These are phyloP conservation scores for Oryzias sinensis DNA, from an alignment of 2,797 vertebrate species.

Conservation along the genomic window DNA sequence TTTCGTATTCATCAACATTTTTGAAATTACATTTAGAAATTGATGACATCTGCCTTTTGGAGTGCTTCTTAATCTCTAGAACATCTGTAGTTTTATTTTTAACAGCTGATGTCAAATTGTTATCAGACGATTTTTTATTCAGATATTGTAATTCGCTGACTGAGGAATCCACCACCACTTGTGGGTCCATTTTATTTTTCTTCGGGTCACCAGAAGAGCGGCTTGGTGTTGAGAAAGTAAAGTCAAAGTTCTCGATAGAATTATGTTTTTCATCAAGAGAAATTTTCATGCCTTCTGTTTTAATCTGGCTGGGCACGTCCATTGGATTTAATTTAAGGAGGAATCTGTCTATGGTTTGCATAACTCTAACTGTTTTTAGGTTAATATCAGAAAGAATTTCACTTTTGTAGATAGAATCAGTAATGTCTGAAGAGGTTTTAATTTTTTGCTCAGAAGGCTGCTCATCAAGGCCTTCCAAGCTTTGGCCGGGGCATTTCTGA, in stretches of 20 bases:
- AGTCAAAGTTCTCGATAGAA: constrained; percentile 3
- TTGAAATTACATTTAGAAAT: constrained; percentile 10
- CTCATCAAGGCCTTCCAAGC: constrained; percentile 23
- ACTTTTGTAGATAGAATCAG: background rate
- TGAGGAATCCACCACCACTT: background rate
- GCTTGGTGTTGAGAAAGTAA: background rate
- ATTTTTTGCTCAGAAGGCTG: constrained; percentile 8
- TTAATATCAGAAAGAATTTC: constrained; percentile 36
- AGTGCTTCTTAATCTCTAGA: constrained; percentile 16
- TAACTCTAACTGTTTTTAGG: constrained; percentile 43
- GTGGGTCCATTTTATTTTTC: constrained; percentile 11
- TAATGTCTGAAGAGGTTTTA: constrained; percentile 2
- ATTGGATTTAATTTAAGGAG: constrained; percentile 18
- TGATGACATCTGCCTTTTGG: constrained; percentile 8
- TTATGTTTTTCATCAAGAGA: constrained; percentile 9
- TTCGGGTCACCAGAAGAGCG: constrained; percentile 9
- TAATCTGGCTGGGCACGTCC: constrained; percentile 4
- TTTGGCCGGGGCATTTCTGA: constrained; percentile 6
- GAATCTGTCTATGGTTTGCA: constrained; percentile 33
- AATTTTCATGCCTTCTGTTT: constrained; percentile 6
- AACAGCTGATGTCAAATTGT: constrained; percentile 15
- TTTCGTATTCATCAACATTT: constrained; percentile 15
- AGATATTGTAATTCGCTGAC: constrained; percentile 15
- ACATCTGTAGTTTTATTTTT: constrained; percentile 31
- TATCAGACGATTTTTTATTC: constrained; percentile 15